phyloP scores from a whole-genome alignment of 2,888 invertebrate species.

The Morpho deidamia region DNA sequence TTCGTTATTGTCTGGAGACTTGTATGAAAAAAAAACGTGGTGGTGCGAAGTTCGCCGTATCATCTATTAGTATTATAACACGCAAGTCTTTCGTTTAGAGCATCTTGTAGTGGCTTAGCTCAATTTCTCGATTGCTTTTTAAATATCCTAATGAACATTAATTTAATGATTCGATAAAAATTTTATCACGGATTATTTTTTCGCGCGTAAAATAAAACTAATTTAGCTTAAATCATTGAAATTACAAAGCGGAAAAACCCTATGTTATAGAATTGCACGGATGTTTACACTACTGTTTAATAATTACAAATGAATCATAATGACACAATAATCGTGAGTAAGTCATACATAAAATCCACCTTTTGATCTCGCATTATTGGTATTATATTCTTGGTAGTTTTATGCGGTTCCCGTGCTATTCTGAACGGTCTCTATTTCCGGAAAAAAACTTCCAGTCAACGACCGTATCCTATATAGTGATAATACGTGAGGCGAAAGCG shows the following conservation, averaged over 20 bases:
- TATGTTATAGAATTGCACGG: neutral
- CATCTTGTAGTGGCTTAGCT: no score
- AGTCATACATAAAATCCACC: neutral
- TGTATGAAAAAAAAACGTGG: no score
- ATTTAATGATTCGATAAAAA: no score
- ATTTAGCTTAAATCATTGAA: no score
- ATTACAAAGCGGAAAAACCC: neutral
- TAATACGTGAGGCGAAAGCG: constrained; percentile 72
- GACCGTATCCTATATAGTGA: constrained; percentile 66
- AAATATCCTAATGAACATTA: no score
- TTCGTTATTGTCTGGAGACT: no score
- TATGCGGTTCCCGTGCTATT: constrained; percentile 32
- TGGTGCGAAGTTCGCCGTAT: no score
- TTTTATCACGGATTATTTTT: neutral
- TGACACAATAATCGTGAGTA: no score
- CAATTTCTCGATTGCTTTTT: no score
- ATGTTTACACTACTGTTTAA: neutral
- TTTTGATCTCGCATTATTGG: neutral
- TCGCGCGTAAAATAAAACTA: neutral
- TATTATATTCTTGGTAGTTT: constrained; percentile 14
- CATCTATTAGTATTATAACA: no score
- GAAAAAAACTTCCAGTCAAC: constrained; percentile 65
- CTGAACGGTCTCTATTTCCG: constrained; percentile 45
- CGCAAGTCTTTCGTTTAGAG: no score
- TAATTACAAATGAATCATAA: constrained; percentile 1